Evolutionary conservation across 2,797 vertebrate species (phyloP).

Genomic region (Varecia variegata): DNA sequence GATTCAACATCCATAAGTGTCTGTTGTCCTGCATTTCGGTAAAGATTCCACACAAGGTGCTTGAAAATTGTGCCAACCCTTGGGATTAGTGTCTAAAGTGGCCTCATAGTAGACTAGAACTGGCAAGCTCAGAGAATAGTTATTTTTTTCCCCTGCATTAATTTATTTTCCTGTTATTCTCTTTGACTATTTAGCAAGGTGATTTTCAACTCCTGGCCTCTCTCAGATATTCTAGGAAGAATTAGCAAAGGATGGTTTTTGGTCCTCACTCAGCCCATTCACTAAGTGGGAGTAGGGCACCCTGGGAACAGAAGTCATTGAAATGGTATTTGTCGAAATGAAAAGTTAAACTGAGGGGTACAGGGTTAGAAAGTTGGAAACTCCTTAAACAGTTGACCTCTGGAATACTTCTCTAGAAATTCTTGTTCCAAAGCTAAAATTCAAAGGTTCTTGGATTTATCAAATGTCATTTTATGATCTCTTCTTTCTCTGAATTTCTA

Average conservation of each 20-base stretch:
- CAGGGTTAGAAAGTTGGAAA: not conserved
- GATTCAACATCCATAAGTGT: not conserved
- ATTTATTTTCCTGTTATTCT: not conserved
- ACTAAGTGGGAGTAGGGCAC: not conserved
- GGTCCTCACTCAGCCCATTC: not conserved
- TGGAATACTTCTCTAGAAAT: not conserved
- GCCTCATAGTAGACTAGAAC: not conserved
- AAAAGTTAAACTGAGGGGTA: not conserved
- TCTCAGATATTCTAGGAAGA: not conserved
- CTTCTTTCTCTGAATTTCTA: conserved; percentile 1
- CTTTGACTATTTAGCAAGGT: not conserved
- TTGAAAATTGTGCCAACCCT: not conserved
- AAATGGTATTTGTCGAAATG: not conserved
- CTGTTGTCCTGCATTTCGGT: not conserved
- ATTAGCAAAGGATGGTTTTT: not conserved
- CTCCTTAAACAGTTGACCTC: not conserved
- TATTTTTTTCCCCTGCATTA: not conserved
- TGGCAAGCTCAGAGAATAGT: not conserved
- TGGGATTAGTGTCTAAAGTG: not conserved
- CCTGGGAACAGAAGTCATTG: not conserved
- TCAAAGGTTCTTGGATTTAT: not conserved
- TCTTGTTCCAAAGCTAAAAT: not conserved
- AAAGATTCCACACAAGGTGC: not conserved
- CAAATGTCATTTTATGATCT: not conserved
- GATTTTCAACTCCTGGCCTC: not conserved